phyloP scores from a whole-genome alignment of 2,888 invertebrate species.

The Nymphalis urticae region DNA sequence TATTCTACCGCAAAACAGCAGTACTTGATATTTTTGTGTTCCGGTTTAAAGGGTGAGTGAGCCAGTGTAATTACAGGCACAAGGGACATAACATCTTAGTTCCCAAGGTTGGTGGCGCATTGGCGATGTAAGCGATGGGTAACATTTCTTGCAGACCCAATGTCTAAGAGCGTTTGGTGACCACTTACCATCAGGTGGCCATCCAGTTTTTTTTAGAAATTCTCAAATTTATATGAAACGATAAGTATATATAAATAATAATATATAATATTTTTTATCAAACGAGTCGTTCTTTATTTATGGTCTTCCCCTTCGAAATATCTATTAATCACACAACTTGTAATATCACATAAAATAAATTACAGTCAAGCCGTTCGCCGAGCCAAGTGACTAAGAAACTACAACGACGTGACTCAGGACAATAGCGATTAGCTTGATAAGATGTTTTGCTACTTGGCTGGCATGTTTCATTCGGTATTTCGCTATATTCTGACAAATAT shows the following conservation, averaged over 20 bases:
- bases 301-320: not conserved
- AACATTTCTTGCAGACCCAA: no score
- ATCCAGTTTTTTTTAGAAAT: no score
- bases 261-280: not conserved
- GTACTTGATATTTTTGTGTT: no score
- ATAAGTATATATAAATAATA: not conserved
- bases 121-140: no score
- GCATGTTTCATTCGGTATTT: not conserved
- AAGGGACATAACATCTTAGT: no score
- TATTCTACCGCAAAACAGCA: no score
- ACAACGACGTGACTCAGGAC: conserved; percentile 17
- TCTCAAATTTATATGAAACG: no score
- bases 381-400: conserved; percentile 6
- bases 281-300: not conserved
- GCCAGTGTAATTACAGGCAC: no score
- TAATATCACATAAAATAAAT: conserved; percentile 4
- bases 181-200: no score
- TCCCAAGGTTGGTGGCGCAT: no score
- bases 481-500: not conserved
- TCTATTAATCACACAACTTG: conserved; percentile 4
- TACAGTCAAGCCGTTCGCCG: conserved; percentile 8
- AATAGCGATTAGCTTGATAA: conserved; percentile 22
- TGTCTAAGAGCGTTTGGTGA: no score
- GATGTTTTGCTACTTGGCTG: conserved; percentile 15
- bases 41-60: no score